These are phyloP conservation scores for Homarus gammarus DNA, from an alignment of 2,888 invertebrate species.

Conservation along the genomic window DNA sequence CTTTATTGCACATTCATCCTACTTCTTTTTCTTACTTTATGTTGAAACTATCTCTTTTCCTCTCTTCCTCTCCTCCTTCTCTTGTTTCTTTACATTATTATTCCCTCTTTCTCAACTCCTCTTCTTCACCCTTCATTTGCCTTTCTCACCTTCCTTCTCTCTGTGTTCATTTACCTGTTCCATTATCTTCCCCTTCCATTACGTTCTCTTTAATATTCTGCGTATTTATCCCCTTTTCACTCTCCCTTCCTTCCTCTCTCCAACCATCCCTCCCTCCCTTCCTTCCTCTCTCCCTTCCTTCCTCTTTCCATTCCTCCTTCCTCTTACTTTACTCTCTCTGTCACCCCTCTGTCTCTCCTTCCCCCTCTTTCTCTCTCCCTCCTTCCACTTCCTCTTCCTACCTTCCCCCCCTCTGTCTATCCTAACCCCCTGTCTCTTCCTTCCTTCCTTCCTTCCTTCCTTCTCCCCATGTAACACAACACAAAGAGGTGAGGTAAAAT, in stretches of 20 bases:
- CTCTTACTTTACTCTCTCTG: neutral
- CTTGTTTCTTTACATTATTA: too few species aligned
- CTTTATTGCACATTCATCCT: neutral
- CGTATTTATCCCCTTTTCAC: neutral
- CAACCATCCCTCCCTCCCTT: constrained; percentile 15
- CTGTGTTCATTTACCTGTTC: too few species aligned
- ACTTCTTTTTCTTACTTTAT: neutral
- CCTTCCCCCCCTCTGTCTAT: neutral
- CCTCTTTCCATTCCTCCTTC: too few species aligned
- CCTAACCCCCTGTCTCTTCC: neutral
- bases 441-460: neutral
- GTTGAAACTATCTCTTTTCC: neutral
- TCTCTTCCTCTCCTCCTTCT: too few species aligned
- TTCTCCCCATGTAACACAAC: neutral
- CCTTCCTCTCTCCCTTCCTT: neutral
- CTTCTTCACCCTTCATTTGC: too few species aligned
- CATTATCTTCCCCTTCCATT: too few species aligned
- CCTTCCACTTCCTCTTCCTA: neutral
- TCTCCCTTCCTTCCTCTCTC: constrained; percentile 26
- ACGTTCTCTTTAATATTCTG: too few species aligned
- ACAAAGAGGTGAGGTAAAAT: too few species aligned
- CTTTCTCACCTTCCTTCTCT: neutral
- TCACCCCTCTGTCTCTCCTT: neutral
- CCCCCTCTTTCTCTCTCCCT: too few species aligned
- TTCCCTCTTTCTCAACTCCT: too few species aligned